Base-by-base conservation (phyloP, 1,140 invertebrate species). In the Elymnias hypermnestra region DNA sequence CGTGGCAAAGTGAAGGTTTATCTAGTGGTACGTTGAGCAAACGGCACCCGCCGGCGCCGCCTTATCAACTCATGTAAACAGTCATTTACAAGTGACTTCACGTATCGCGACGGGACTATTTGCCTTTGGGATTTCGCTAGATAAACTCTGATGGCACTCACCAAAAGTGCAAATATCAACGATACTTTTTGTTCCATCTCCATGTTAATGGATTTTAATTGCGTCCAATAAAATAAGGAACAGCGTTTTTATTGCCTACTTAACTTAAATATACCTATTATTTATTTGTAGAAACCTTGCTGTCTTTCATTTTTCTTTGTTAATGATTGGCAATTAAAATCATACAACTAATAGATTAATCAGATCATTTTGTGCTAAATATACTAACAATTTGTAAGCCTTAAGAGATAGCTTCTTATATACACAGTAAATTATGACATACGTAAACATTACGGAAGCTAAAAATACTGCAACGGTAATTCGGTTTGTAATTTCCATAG, bases 41-140 rank as follows among this genome's bases (percentile, higher is more conserved):
- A 65, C 65, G 60, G 63, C 69, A 72, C 62, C 61, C 76, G 70
- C 63, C 66, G 79, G 79, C 79, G 79, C 77, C 79, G 72, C 62
- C 68, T 83, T 83, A 83, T 83, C 79, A 64, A 18, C 23, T 23
- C 69, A 43, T 54, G 76, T 65, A 81, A 83, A 83, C 76, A 83
- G 53, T 63, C 66, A 56, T 76, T 69, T 70, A 77, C 72, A 67
- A 77, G 68, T 77, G 64, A 77, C 65, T 72, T 65, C 54, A 60
- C 72, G 58, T 70, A 68, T 70, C 65, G 46, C 52, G 31, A 48
- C 45, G 40, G 54, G 57, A 64, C 66, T 83, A 68, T 79, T 83
- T 76, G 73, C 65, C 57, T 50, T 77, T 57, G 47, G 65, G 45
- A 71, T 79, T 77, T 72, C 41, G 73, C 72, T 55, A 76, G 76